phyloP scores from a whole-genome alignment of 2,113 vertebrate species.

The Trematocara zebra region DNA sequence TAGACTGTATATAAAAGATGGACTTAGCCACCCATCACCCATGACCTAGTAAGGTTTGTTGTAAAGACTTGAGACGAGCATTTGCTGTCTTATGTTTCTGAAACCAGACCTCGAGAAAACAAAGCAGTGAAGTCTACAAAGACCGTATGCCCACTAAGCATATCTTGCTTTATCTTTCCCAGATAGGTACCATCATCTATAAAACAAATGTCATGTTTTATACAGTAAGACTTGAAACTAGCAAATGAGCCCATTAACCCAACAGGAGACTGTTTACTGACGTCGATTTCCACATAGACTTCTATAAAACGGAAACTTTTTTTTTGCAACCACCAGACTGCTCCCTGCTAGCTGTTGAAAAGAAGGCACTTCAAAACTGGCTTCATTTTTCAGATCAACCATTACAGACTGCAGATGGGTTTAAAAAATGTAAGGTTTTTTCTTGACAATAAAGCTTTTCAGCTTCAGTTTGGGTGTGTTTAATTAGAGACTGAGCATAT shows the following conservation, averaged over 20 bases:
- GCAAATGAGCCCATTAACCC: not conserved
- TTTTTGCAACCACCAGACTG: not conserved
- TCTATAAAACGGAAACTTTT: not conserved
- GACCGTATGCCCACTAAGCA: fast-evolving
- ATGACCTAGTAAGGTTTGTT: not conserved
- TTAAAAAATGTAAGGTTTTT: not conserved
- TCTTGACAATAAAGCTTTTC: not conserved
- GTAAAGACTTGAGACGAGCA: not conserved
- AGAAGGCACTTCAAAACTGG: not conserved
- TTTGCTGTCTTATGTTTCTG: fast-evolving
- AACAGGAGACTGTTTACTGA: not conserved
- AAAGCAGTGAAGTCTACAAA: not conserved
- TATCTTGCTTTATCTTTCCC: not conserved
- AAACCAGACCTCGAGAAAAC: not conserved
- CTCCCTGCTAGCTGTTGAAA: not conserved
- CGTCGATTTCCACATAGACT: not conserved
- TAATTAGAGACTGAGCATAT: not conserved
- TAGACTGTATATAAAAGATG: not conserved
- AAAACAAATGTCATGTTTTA: not conserved
- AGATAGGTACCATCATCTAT: not conserved
- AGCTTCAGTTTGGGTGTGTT: fast-evolving
- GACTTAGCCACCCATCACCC: not conserved
- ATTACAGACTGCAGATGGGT: not conserved
- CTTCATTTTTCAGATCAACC: not conserved
- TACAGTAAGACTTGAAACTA: not conserved